Conservation (phyloP, 2,113 vertebrate species). For the Archilochus colubris region DNA sequence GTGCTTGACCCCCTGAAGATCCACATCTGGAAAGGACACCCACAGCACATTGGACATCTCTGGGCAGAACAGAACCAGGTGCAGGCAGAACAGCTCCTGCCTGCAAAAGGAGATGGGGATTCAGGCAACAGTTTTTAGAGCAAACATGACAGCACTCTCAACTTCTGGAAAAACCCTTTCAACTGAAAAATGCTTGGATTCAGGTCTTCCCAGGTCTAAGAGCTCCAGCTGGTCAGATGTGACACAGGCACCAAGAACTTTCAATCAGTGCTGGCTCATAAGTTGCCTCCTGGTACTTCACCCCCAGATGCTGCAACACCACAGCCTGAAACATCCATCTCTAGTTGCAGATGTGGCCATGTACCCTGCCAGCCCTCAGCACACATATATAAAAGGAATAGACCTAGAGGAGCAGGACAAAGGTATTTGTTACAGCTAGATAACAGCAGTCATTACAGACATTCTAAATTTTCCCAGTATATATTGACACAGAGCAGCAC, state of each 20-base stretch:
- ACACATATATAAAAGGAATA: rapidly evolving
- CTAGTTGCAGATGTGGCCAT: not conserved
- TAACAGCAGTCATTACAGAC: not conserved
- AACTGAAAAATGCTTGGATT: not conserved
- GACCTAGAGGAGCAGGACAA: not conserved
- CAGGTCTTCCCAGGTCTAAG: not conserved
- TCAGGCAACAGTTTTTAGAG: not conserved
- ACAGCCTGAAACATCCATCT: not conserved
- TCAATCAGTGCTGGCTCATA: not conserved
- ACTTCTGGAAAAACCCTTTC: slow-evolving; percentile 6
- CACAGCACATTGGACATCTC: not conserved
- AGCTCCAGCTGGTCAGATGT: not conserved
- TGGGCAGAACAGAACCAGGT: not conserved
- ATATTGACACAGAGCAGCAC: not conserved
- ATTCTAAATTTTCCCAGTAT: not conserved
- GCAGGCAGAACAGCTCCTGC: rapidly evolving
- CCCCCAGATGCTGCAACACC: not conserved
- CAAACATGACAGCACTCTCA: not conserved
- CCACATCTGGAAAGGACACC: not conserved
- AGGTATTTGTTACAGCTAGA: not conserved
- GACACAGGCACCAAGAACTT: not conserved
- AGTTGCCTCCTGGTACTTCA: not conserved
- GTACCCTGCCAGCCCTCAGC: not conserved
- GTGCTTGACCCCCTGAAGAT: not conserved
- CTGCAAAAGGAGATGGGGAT: not conserved